These are phyloP conservation scores for Hippolais icterina DNA, from an alignment of 2,113 vertebrate genomes.

Conservation along the genomic window DNA sequence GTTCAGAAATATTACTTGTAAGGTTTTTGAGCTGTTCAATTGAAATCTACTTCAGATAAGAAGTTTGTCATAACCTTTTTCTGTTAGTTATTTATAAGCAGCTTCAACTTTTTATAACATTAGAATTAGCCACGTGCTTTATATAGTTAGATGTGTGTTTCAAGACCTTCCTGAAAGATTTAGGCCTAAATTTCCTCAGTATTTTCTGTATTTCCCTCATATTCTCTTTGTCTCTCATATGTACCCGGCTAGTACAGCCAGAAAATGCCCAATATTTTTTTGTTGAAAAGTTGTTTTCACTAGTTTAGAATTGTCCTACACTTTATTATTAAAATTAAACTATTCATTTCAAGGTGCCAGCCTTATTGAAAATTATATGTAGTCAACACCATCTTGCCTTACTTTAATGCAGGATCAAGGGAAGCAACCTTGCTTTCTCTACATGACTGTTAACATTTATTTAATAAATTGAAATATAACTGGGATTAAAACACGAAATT, in stretches of 20 bases:
- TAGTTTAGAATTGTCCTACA: background rate
- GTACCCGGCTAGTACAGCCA: background rate
- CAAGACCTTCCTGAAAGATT: background rate
- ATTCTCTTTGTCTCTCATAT: background rate
- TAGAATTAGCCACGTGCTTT: background rate
- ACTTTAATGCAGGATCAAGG: background rate
- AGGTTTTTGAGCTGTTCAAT: background rate
- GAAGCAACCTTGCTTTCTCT: background rate
- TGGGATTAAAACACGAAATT: background rate
- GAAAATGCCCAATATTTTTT: background rate
- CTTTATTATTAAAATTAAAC: background rate
- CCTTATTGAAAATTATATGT: background rate
- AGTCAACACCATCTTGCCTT: background rate
- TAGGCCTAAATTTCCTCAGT: background rate
- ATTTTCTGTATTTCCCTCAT: background rate
- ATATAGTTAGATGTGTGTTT: background rate
- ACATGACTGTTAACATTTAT: background rate
- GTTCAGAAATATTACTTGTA: background rate
- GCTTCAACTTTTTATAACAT: background rate
- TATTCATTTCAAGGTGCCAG: background rate
- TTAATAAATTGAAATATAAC: background rate
- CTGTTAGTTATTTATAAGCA: background rate
- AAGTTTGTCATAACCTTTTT: background rate
- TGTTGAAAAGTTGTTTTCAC: background rate
- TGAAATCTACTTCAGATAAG: background rate